Conservation (phyloP, 1,140 invertebrate genomes). For the Anastrepha ludens region DNA sequence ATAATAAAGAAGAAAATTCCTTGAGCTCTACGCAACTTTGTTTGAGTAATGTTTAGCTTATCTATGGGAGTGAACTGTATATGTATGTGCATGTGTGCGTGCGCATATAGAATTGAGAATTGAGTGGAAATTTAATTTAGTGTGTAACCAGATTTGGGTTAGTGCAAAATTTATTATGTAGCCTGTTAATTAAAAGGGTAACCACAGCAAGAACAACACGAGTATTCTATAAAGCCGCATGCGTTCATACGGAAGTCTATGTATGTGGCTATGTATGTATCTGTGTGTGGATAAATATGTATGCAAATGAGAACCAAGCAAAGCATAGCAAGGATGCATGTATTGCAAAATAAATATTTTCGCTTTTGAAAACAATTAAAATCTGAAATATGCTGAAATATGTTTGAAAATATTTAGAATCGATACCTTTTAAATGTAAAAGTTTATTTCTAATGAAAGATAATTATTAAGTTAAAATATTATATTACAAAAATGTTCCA, state of each 20-base stretch:
- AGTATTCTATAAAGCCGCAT: neutral
- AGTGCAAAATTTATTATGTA: constrained; percentile 39
- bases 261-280: neutral
- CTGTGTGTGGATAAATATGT: neutral
- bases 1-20: neutral
- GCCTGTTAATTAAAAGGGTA: constrained; percentile 44
- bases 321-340: neutral
- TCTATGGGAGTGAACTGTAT: too few relatives aligned
- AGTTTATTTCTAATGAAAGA: too few relatives aligned
- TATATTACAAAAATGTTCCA: too few relatives aligned
- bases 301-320: neutral
- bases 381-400: neutral
- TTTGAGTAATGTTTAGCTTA: neutral
- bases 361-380: too few relatives aligned
- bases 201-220: constrained; percentile 27
- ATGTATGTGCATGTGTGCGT: neutral
- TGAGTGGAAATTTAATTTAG: constrained; percentile 31
- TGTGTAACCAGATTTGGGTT: constrained; percentile 47
- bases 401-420: neutral
- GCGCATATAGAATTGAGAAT: neutral
- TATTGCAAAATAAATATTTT: neutral
- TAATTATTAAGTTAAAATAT: too few relatives aligned
- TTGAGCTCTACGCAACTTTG: neutral
- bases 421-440: too few relatives aligned
- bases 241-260: neutral